Percentiles rank a stretch among this genome's conserved stretches.
Evolutionary conservation across 2,113 vertebrate genomes (phyloP).

Genomic region (Bufo gargarizans): DNA sequence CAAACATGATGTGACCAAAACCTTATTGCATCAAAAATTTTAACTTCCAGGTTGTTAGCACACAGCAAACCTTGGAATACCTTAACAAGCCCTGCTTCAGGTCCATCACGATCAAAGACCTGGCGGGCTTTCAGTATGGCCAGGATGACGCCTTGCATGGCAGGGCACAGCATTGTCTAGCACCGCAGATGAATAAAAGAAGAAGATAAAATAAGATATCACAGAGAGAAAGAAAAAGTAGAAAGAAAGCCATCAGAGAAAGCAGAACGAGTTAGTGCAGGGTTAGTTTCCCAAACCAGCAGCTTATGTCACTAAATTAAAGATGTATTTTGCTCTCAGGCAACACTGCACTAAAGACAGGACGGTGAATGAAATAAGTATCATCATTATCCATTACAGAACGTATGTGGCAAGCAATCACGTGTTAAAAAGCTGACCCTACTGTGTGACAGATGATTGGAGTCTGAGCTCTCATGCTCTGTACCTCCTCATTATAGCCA

Average conservation of each 20-base stretch:
- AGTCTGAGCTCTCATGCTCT: constrained; percentile 34
- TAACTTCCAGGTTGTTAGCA: background rate
- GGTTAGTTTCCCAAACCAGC: background rate
- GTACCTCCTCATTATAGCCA: constrained; percentile 97
- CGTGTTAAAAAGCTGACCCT: background rate
- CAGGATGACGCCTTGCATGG: constrained; percentile 97
- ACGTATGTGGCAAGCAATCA: background rate
- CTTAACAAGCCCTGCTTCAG: constrained; percentile 96
- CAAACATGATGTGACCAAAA: too few relatives aligned
- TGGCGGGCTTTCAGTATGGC: constrained; percentile 95
- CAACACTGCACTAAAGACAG: background rate
- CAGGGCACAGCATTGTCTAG: constrained; percentile 96
- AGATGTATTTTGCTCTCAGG: background rate
- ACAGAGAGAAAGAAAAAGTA: background rate
- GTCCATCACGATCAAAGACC: constrained; percentile 90
- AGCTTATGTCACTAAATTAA: background rate
- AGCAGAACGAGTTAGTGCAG: background rate
- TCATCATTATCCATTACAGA: constrained; percentile 13
- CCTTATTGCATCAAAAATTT: background rate
- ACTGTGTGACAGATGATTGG: background rate
- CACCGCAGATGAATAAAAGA: constrained; percentile 58
- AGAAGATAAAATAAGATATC: background rate
- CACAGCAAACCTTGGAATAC: constrained; percentile 68
- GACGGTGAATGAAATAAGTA: constrained; percentile 10
- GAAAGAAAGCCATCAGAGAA: background rate